Evolutionary conservation across 1,140 invertebrate species (phyloP), one percentile per base, ranked within the genome.

Genomic region (Anagrus nilaparvatae): DNA sequence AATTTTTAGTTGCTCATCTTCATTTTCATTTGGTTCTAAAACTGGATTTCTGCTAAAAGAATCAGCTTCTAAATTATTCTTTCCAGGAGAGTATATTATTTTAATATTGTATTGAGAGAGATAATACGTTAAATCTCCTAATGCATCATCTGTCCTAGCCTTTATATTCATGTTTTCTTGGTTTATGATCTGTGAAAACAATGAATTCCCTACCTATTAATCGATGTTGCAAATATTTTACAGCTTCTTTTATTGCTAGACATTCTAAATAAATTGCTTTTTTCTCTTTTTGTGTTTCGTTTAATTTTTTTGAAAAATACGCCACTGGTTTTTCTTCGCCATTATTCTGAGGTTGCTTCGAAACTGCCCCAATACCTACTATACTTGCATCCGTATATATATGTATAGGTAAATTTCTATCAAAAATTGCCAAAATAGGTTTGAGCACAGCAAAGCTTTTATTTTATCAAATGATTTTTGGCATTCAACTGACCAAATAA

Each of bases 371-470:
- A 1, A 47, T 25, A 7, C 44, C 47, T 43, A 38, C 9, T 25
- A 40, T 2, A 16, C 29, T 36, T 13, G 50, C 46, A 24, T 54
- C 52, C 13, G 50, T 54, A 16, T 43, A 46, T 8, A 54, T 50
- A 3, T 46, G 13, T 16, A 52, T 47, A 17, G 45, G 43, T 31
- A 46, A 35, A n/a, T 52, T 19, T 33, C 10, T 23, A 31, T 52
- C 44, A 43, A 54, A 49, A 10, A 60, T 58, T 48, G n/a, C 31
- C 21, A 53, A 23, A 4, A 50, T 31, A 13, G 49, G 43, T 42
- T 46, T 10, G 44, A 47, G 16, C 49, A 53, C 31, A 50, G 19
- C 13, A 50, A 32, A 9, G 10, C 20, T 40, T 48, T 53, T 37
- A 50, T 41, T 37, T 44, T 28, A 6, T 40, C 30, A 18, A 53